Conservation (phyloP, 1,140 invertebrate species). For the Bombus soroeensis region DNA sequence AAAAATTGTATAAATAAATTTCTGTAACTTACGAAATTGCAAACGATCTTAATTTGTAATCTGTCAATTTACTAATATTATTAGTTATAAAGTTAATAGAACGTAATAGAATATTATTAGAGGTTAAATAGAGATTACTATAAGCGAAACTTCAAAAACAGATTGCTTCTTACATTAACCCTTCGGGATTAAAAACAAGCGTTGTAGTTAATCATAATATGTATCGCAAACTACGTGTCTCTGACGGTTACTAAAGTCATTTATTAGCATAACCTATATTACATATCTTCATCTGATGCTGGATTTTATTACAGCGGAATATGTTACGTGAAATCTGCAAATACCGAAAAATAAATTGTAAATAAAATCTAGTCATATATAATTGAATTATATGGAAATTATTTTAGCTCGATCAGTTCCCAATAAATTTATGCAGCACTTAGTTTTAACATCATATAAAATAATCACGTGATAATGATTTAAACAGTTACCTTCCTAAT, state of each 20-base stretch:
- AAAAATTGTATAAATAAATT: neutral
- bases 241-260: neutral
- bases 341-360: neutral
- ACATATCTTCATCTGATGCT: neutral
- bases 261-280: neutral
- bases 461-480: neutral
- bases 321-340: neutral
- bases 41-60: neutral
- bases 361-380: neutral
- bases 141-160: neutral
- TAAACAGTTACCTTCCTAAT: neutral
- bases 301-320: constrained; percentile 3
- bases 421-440: neutral
- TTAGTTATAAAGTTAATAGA: neutral
- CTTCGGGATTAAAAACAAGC: neutral
- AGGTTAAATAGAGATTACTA: too few relatives aligned
- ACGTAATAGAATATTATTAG: too few relatives aligned
- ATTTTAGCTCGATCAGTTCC: neutral
- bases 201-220: neutral
- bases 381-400: neutral
- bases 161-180: neutral
- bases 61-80: neutral
- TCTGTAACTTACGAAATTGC: neutral
- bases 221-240: neutral
- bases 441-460: neutral